Conservation (phyloP, 37 sponge, comb jelly and placozoan species). For the Bolinopsis microptera region DNA sequence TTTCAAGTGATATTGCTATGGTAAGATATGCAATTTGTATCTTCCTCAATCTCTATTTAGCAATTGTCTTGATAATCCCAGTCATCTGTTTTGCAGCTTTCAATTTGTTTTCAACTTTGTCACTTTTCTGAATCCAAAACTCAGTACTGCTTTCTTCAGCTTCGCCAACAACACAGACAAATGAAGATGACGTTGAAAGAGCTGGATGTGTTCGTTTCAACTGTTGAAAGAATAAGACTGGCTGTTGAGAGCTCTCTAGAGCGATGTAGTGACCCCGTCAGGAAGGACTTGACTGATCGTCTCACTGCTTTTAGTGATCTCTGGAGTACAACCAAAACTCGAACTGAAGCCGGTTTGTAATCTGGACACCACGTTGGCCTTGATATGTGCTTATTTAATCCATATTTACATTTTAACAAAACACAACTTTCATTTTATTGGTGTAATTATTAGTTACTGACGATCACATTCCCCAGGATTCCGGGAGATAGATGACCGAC, state of each 20-base stretch:
- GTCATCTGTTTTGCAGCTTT: not conserved
- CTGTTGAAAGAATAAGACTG: not conserved
- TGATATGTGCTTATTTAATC: not conserved
- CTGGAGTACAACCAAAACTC: slow-evolving; percentile 6
- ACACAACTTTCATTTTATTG: too few relatives aligned
- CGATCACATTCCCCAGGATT: slow-evolving; percentile 13
- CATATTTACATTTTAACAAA: not conserved
- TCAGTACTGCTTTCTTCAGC: slow-evolving; percentile 2
- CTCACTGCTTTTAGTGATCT: slow-evolving; percentile 16
- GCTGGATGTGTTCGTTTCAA: slow-evolving; percentile 18
- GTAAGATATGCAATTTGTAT: not conserved
- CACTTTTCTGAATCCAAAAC: not conserved
- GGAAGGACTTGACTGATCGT: slow-evolving; percentile 22
- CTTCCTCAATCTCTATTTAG: not conserved
- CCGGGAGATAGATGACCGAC: slow-evolving; percentile 56
- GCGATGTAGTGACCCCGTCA: slow-evolving; percentile 33
- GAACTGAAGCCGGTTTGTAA: not conserved
- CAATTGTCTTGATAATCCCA: too few relatives aligned
- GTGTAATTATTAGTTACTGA: too few relatives aligned
- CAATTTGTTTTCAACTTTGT: not conserved
- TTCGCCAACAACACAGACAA: slow-evolving; percentile 40
- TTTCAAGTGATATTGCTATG: slow-evolving; percentile 48
- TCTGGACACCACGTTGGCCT: not conserved
- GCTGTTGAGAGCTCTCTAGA: slow-evolving; percentile 35
- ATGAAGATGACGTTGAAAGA: slow-evolving; percentile 61